Conservation (phyloP, 2,113 vertebrate genomes). For the Colistium nudipinnis region DNA sequence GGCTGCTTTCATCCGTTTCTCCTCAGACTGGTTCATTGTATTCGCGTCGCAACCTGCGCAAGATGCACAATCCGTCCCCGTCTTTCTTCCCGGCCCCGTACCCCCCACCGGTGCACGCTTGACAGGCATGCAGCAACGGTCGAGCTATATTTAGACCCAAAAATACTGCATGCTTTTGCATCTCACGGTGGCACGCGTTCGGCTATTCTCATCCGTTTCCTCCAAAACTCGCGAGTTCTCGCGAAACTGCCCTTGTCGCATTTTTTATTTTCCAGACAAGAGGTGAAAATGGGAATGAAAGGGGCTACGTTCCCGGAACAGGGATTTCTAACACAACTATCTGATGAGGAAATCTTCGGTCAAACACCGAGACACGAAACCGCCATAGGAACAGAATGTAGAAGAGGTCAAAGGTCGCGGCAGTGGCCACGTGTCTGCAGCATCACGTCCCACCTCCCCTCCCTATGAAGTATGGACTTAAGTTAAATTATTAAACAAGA, state of each 20-base stretch:
- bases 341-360: conserved; percentile 22
- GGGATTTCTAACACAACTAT: conserved; percentile 24
- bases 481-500: too few relatives aligned
- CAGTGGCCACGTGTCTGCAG: conserved; percentile 39
- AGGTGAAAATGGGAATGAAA: background rate
- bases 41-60: conserved; percentile 19
- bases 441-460: conserved; percentile 32
- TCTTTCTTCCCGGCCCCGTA: conserved; percentile 3
- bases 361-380: conserved; percentile 29
- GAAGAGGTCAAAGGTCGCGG: conserved; percentile 38
- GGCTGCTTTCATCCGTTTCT: conserved; percentile 48
- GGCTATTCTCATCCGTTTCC: conserved; percentile 25
- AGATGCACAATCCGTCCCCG: conserved; percentile 11
- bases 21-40: conserved; percentile 27
- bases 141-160: conserved; percentile 74
- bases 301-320: background rate
- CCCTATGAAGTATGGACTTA: too few relatives aligned
- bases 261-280: background rate
- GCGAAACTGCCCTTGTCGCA: background rate
- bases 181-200: conserved; percentile 13
- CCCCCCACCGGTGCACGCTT: conserved; percentile 37
- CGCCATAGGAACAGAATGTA: conserved; percentile 23
- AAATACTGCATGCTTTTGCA: conserved; percentile 40
- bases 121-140: conserved; percentile 59
- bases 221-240: conserved; percentile 23